Conservation (phyloP, 2,797 vertebrate genomes). For the Salarias fasciatus region DNA sequence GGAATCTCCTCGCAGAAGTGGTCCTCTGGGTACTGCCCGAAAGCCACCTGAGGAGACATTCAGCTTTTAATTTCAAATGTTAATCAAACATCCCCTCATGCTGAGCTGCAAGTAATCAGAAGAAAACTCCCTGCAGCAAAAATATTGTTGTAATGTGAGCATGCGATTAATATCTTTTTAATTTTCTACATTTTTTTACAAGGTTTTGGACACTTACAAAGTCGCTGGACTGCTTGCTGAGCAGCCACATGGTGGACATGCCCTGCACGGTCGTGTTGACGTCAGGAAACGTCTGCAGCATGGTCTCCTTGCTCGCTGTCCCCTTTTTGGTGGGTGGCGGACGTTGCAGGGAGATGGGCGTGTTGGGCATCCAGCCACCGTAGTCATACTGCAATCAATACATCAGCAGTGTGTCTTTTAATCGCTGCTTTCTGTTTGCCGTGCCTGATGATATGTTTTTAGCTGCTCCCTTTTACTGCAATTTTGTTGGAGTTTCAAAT, state of each 20-base stretch:
- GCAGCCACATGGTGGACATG: conserved; percentile 52
- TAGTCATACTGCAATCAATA: conserved; percentile 58
- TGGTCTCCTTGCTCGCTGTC: conserved; percentile 20
- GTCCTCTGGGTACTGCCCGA: conserved; percentile 43
- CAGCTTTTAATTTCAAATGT: too few species aligned
- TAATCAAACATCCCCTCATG: not conserved
- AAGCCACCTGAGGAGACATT: conserved; percentile 29
- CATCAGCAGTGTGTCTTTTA: not conserved
- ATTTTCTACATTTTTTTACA: too few species aligned
- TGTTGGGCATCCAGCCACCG: conserved; percentile 69
- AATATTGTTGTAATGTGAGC: too few species aligned
- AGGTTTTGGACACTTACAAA: conserved; percentile 45
- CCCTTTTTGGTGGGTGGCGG: conserved; percentile 66
- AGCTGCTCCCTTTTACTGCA: not conserved
- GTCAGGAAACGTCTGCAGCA: conserved; percentile 56
- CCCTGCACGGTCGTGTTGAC: conserved; percentile 44
- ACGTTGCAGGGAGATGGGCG: conserved; percentile 46
- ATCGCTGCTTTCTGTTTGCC: not conserved
- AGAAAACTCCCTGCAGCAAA: too few species aligned
- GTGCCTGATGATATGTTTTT: not conserved
- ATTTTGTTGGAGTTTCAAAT: too few species aligned
- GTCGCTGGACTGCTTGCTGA: conserved; percentile 61
- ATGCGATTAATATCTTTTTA: too few species aligned
- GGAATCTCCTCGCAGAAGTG: conserved; percentile 58
- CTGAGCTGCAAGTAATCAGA: too few species aligned